Conservation (phyloP, 2,113 vertebrate genomes). For the Aythya baeri region DNA sequence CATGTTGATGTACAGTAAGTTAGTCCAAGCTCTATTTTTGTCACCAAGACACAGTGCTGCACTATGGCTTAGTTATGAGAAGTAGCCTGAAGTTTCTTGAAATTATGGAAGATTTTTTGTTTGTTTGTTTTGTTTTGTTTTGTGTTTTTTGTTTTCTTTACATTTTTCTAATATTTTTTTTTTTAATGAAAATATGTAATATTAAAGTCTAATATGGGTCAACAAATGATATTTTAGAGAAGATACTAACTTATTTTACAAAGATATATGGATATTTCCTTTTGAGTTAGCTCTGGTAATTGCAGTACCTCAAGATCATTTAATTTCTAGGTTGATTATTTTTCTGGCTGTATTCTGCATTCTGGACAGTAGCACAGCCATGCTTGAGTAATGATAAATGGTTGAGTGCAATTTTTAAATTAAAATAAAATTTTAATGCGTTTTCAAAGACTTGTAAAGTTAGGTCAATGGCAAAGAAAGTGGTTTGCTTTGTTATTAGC, state of each 20-base stretch:
- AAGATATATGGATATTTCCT: not conserved
- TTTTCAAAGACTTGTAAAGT: slow-evolving; percentile 6
- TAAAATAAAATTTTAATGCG: not conserved
- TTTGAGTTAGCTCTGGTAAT: not conserved
- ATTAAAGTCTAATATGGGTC: not conserved
- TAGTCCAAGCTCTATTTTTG: not conserved
- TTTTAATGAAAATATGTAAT: not conserved
- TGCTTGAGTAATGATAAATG: not conserved
- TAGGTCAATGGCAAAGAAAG: not conserved
- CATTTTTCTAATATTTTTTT: not conserved
- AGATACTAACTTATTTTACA: not conserved
- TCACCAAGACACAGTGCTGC: not conserved
- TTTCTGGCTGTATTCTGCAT: not conserved
- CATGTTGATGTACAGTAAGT: not conserved
- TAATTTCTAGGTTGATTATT: slow-evolving; percentile 5
- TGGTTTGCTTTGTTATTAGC: not conserved
- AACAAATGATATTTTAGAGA: not conserved
- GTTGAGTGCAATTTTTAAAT: not conserved
- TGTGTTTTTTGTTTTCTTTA: not conserved
- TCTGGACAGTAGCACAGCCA: not conserved
- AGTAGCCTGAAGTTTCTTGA: not conserved
- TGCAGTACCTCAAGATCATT: not conserved
- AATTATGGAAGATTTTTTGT: not conserved
- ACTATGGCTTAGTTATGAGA: not conserved
- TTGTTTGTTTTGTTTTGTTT: not conserved